Base-by-base conservation (phyloP, 1,140 invertebrate species). In the Drosophila bocqueti region DNA sequence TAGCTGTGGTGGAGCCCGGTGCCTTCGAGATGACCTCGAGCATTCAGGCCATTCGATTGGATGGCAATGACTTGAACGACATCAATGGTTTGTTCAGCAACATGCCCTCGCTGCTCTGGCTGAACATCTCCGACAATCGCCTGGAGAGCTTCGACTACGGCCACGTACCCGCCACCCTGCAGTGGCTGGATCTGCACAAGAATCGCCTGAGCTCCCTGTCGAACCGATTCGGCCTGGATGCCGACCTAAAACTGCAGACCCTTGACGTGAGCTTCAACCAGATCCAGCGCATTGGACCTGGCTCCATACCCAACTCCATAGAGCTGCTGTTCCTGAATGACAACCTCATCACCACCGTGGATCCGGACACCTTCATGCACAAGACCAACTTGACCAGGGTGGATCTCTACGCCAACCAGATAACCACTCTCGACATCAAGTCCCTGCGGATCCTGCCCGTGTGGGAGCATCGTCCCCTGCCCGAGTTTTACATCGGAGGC, bases 61-160 rank as follows among this genome's bases (percentile, higher is more conserved):
- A 98, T 93, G 96, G 96, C 26, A 99, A 99, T 93, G 94, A 95
- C 65, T 93, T 98, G 26, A 96, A 95, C 15, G 97, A 98, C 83
- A 97, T 98, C 55, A 96, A 96, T 90, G 96, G 96, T 6, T 94
- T 98, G 21, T 98, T 98, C 92, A 95, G 95, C 67, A 96, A 97
- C 82, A 95, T 98, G 83, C 95, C 96, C 2, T 96, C 96, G 78
- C 93, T 99, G 49, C 93, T 97, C 76, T 98, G 97, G 97, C 93
- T 99, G 29, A 99, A 98, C 93, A 96, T 98, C 65, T 98, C 97
- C 29, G 97, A 97, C 93, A 99, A 99, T 94, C 95, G 96, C 83
- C 94, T 99, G 78, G 95, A 97, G 82, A 96, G 96, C 95, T 98
- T 99, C 93, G 97, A 98, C 93, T 98, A 98, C 93, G 95, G 96